Base-by-base conservation (phyloP, 1,140 invertebrate genomes). In the Pseudomyrmex concolor region DNA sequence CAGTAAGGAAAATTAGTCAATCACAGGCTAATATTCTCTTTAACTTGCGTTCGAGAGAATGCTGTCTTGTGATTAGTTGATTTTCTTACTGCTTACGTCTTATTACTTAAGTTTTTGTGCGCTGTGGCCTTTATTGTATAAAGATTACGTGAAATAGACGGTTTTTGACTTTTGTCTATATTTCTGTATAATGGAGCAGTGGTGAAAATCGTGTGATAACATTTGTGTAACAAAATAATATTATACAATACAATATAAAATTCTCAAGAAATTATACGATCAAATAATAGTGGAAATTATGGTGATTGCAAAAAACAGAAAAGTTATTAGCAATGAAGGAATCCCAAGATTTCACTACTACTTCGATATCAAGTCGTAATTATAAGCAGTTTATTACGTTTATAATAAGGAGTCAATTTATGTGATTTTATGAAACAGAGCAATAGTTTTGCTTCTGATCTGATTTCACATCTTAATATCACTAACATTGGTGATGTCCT, bases 281-380 rank as follows among this genome's bases (percentile, higher is more conserved):
- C 19, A 45, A 72, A 57, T 1, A 25, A 59, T 55, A 59, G 9
- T 77, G 54, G 64, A 86, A 71, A 64, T 74, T 80, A 84, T 68
- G 60, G 13, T 68, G 50, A 67, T 84, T 68, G 51, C 15, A 66
- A 67, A 13, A 59, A 63, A 34, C 2, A 51, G 50, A 78, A 43
- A 63, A 66, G 60, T 62, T 22, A 63, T 51, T 51, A 82, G 63
- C 70, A 43, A 63, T 0, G 5, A 0, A 34, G 5, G 34, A 34
- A 64, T 19, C 43, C 22, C 51, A 54, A 17, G 25, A 85, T 55
- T 87, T 88, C 60, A 77, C 84, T 84, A 77, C 71, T 88, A 76
- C 74, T 82, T 71, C 51, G 57, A 62, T 78, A 22, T 84, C 43
- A 9, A 86, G 22, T 83, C 51, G 2, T 85, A 73, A 22, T 34